phyloP scores from a whole-genome alignment of 2,797 vertebrate genomes.

The Oreochromis grahami region DNA sequence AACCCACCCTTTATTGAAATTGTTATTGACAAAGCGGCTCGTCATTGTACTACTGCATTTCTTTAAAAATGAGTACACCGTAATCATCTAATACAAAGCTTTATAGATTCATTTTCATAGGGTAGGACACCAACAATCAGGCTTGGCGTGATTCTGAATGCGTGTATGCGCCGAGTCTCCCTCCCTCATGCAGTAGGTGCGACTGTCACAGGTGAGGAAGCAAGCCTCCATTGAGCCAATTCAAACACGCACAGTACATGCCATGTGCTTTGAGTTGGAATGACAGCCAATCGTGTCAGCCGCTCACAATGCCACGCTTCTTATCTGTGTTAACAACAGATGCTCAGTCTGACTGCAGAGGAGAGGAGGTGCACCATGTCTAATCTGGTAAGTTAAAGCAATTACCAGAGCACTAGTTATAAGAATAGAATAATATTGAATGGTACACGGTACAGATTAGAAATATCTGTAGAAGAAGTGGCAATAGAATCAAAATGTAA shows the following conservation, averaged over 20 bases:
- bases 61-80: background rate
- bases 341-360: conserved; percentile 3
- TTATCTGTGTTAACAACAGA: conserved; percentile 48
- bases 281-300: conserved; percentile 45
- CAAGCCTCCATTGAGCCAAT: conserved; percentile 10
- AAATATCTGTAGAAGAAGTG: background rate
- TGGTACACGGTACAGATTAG: background rate
- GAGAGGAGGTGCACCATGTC: conserved; percentile 12
- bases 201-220: conserved; percentile 52
- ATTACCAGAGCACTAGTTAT: conserved; percentile 9
- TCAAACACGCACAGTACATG: conserved; percentile 12
- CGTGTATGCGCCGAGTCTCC: background rate
- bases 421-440: background rate
- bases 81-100: background rate
- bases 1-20: background rate
- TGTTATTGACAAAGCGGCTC: background rate
- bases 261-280: conserved; percentile 23
- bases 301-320: conserved; percentile 12
- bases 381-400: conserved; percentile 42
- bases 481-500: background rate
- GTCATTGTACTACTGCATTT: background rate
- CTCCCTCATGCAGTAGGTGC: conserved; percentile 2
- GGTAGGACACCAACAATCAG: background rate
- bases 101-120: background rate
- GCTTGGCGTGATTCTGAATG: background rate